Percentiles rank a stretch among this genome's conserved stretches.
Evolutionary conservation across 2,113 vertebrate species (phyloP).

Genomic region (Rhadina sibilatrix): DNA sequence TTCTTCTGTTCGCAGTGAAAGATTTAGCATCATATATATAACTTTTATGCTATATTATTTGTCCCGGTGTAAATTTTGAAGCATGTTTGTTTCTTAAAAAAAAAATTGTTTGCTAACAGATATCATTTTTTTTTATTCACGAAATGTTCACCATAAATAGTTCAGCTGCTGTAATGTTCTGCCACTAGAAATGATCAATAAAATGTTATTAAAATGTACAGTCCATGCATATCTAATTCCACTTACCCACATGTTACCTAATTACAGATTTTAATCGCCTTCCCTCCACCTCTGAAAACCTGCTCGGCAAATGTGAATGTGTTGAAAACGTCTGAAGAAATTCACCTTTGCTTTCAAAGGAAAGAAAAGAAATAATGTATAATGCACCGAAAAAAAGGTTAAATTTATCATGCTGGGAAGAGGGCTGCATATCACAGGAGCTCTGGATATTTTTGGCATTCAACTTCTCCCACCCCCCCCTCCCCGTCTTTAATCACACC

Average conservation of each 20-base stretch:
- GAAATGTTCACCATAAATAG: slow-evolving; percentile 56
- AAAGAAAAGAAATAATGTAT: slow-evolving; percentile 23
- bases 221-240: slow-evolving; percentile 60
- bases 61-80: not conserved
- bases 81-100: not conserved
- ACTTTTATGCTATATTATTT: slow-evolving; percentile 16
- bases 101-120: slow-evolving; percentile 22
- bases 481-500: slow-evolving; percentile 71
- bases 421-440: slow-evolving; percentile 60
- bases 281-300: slow-evolving; percentile 25
- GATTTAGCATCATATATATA: slow-evolving; percentile 9
- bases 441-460: slow-evolving; percentile 72
- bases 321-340: slow-evolving; percentile 11
- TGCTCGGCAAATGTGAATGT: not conserved
- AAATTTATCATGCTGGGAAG: slow-evolving; percentile 50
- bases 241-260: slow-evolving; percentile 59
- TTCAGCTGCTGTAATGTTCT: slow-evolving; percentile 40
- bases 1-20: slow-evolving; percentile 2
- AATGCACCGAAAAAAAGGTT: slow-evolving; percentile 34
- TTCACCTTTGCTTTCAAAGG: slow-evolving; percentile 5
- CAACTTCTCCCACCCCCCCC: slow-evolving; percentile 56
- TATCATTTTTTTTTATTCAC: slow-evolving; percentile 28
- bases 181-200: slow-evolving; percentile 58
- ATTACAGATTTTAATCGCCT: slow-evolving; percentile 66
- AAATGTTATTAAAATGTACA: slow-evolving; percentile 64